These are phyloP conservation scores for Carabus problematicus DNA, from an alignment of 2,888 invertebrate species.

Conservation along the genomic window DNA sequence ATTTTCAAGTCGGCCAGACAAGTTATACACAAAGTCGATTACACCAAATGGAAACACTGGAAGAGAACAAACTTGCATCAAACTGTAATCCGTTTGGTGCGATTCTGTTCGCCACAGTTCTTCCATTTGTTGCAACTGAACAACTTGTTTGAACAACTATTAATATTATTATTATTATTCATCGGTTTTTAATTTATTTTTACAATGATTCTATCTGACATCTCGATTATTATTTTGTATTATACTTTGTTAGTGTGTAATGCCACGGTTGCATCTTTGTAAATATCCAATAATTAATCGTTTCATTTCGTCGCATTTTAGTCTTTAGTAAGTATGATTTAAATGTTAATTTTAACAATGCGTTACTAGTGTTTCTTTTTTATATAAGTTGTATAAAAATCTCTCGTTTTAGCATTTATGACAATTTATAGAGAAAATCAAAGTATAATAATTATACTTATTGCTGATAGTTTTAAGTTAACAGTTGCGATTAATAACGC, in stretches of 20 bases:
- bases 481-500: constrained; percentile 36
- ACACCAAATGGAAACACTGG: too few relatives aligned
- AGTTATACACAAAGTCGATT: too few relatives aligned
- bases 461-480: constrained; percentile 28
- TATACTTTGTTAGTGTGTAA: constrained; percentile 28
- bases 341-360: constrained; percentile 11
- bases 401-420: constrained; percentile 26
- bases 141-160: neutral
- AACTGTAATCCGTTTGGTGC: too few relatives aligned
- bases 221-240: constrained; percentile 42
- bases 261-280: constrained; percentile 57
- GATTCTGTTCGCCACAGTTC: too few relatives aligned
- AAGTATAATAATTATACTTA: constrained; percentile 23
- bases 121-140: too few relatives aligned
- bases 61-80: too few relatives aligned
- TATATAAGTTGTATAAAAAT: constrained; percentile 34
- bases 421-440: neutral
- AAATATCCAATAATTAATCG: constrained; percentile 50
- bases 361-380: constrained; percentile 3
- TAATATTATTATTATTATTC: neutral
- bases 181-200: neutral
- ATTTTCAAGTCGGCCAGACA: too few relatives aligned
- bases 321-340: neutral
- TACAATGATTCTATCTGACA: constrained; percentile 20
- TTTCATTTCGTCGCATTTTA: constrained; percentile 11